These are phyloP conservation scores for Eupristina koningsbergeri DNA, from an alignment of 1,140 invertebrate genomes.

Conservation along the genomic window DNA sequence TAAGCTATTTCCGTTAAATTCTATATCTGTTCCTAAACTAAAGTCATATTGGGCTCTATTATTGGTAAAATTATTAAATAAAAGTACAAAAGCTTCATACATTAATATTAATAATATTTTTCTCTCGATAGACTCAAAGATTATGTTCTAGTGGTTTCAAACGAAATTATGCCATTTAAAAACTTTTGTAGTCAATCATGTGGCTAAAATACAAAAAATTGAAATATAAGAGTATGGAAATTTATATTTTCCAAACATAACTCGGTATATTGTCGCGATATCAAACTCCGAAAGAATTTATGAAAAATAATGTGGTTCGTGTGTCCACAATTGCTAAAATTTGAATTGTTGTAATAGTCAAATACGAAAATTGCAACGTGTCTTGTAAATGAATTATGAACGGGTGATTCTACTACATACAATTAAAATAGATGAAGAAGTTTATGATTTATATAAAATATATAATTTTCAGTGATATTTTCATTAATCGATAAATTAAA, in stretches of 20 bases:
- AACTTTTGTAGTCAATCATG: constrained; percentile 47
- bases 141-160: constrained; percentile 39
- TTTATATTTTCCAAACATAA: too few species aligned
- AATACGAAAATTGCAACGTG: neutral
- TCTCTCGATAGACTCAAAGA: constrained; percentile 42
- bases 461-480: constrained; percentile 21
- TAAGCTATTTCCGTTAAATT: neutral
- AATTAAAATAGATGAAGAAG: neutral
- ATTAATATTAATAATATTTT: neutral
- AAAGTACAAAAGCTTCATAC: neutral
- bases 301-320: constrained; percentile 8
- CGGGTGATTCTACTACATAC: neutral
- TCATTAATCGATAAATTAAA: constrained; percentile 5
- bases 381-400: neutral
- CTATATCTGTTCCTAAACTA: neutral
- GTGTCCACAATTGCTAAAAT: constrained; percentile 14
- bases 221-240: constrained; percentile 9
- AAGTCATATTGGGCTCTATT: too few species aligned
- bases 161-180: constrained; percentile 16
- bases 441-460: too few species aligned
- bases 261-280: constrained; percentile 56
- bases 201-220: constrained; percentile 55
- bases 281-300: constrained; percentile 23
- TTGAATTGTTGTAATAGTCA: neutral
- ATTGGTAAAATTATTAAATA: neutral